Percentiles rank a stretch among this genome's conserved stretches.
phyloP scores from a whole-genome alignment of 2,797 vertebrate genomes.

The Tachyglossus aculeatus region DNA sequence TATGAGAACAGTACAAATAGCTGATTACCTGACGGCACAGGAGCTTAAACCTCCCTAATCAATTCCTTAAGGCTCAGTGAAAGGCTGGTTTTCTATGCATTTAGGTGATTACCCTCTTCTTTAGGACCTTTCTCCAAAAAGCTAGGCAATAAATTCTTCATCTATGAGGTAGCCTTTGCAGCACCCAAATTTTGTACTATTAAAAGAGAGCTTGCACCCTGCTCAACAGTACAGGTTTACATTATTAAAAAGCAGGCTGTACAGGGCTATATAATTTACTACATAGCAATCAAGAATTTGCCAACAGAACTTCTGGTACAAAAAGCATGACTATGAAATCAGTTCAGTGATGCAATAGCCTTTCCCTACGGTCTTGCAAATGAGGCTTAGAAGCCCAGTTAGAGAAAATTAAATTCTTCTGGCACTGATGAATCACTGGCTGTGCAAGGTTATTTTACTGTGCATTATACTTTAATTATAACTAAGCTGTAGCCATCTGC shows the following conservation, averaged over 20 bases:
- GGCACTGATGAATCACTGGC: constrained; percentile 56
- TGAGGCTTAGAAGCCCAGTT: constrained; percentile 56
- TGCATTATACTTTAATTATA: constrained; percentile 77
- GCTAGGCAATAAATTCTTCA: constrained; percentile 43
- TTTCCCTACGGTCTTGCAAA: constrained; percentile 56
- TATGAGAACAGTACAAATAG: no score
- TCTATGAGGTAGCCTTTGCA: constrained; percentile 1
- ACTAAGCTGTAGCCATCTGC: constrained; percentile 69
- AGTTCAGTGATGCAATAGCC: constrained; percentile 53
- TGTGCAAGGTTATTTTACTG: constrained; percentile 72
- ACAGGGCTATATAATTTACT: constrained; percentile 58
- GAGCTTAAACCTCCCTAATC: no score
- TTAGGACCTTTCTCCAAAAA: background rate
- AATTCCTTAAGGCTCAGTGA: background rate
- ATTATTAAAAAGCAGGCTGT: constrained; percentile 44
- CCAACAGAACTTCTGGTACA: constrained; percentile 46
- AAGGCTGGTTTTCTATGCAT: background rate
- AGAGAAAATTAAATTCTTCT: constrained; percentile 67
- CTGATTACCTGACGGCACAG: no score
- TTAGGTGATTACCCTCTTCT: background rate
- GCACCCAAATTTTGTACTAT: constrained; percentile 15
- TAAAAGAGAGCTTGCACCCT: constrained; percentile 46
- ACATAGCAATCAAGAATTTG: constrained; percentile 56
- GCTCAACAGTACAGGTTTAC: constrained; percentile 46
- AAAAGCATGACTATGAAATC: constrained; percentile 38